Evolutionary conservation across 2,888 invertebrate genomes (phyloP).

Genomic region (Melieria omissa): DNA sequence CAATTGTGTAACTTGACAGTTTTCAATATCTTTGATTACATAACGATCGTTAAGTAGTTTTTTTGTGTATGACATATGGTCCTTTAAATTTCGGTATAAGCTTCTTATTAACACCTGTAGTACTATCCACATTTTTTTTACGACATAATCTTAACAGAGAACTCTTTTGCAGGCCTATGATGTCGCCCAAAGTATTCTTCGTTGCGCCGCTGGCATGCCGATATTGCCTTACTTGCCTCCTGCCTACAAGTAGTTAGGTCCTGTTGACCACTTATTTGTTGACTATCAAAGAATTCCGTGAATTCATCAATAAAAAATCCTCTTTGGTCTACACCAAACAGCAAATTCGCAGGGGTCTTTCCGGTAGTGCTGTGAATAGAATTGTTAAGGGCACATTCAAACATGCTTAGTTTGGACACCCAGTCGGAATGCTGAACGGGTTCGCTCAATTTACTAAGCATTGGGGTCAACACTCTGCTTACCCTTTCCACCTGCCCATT

Average conservation of each 20-base stretch:
- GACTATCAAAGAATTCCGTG: conserved; percentile 19
- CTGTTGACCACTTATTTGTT: conserved; percentile 6
- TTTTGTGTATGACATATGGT: conserved; percentile 41
- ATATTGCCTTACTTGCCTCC: conserved; percentile 21
- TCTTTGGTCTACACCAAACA: conserved; percentile 18
- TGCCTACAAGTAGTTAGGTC: conserved; percentile 17
- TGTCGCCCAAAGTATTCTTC: conserved; percentile 23
- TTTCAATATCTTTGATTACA: conserved; percentile 24
- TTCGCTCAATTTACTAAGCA: conserved; percentile 32
- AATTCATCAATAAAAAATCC: conserved; percentile 7
- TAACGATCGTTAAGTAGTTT: conserved; percentile 46
- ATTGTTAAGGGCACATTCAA: conserved; percentile 17
- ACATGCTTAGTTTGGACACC: conserved; percentile 1
- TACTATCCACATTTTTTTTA: conserved; percentile 48
- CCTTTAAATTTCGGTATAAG: conserved; percentile 36
- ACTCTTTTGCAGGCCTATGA: conserved; percentile 20
- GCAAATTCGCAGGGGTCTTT: conserved; percentile 5
- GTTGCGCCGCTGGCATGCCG: conserved; percentile 27
- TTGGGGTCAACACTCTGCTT: conserved; percentile 26
- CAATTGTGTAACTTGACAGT: conserved; percentile 30
- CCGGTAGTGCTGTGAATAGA: conserved; percentile 1
- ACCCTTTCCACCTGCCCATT: conserved; percentile 15
- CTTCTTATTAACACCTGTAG: conserved; percentile 43
- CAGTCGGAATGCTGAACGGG: conserved; percentile 25
- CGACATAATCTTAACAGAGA: conserved; percentile 24